Base-by-base conservation (phyloP, 2,888 invertebrate genomes). In the Yponomeuta evonymella region DNA sequence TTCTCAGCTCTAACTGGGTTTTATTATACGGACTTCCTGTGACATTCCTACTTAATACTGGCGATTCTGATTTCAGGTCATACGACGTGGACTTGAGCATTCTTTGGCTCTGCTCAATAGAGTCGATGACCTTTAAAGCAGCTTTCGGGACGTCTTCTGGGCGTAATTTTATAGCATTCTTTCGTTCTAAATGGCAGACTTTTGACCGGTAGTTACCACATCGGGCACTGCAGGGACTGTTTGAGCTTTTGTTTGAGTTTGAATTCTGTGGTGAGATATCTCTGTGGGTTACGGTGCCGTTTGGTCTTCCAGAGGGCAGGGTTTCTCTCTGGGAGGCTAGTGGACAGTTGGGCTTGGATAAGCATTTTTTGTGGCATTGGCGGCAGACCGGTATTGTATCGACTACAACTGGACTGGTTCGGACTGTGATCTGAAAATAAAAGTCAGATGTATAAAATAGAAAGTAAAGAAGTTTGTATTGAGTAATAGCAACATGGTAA, bases 301-400 rank as follows among this genome's bases (percentile, higher is more conserved):
- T 91, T 8, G 83, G 81, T 78, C 87, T 90, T 48, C 79, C 75
- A 29, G 84, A 83, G 75, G 82, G 80, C 48, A 85, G 80, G 30
- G 87, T 84, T 78, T 90, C 90, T 80, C 88, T 91, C 77, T 91
- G 91, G 23, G 92, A 88, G 72, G 91, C 80, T 77, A 91, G 81
- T 9, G 92, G 93, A 77, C 91, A 92, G 76, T 92, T 93, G 73
- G 92, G 93, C 79, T 93, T 93, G 9, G 94, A 93, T 75, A 95
- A 93, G 87, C 96, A 96, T 80, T 95, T 95, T 88, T 95, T 95
- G 81, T 96, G 96, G 87, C 96, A 96, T 85, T 96, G 95, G 75
- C 95, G 94, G 87, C 96, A 96, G 71, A 96, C 95, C 71, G 95
- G 94, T 79, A 96, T 93, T 72, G 95, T 94, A 86, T 96, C 96